Evolutionary conservation across 2,113 vertebrate genomes (phyloP).

Genomic region (Pyrgilauda ruficollis): DNA sequence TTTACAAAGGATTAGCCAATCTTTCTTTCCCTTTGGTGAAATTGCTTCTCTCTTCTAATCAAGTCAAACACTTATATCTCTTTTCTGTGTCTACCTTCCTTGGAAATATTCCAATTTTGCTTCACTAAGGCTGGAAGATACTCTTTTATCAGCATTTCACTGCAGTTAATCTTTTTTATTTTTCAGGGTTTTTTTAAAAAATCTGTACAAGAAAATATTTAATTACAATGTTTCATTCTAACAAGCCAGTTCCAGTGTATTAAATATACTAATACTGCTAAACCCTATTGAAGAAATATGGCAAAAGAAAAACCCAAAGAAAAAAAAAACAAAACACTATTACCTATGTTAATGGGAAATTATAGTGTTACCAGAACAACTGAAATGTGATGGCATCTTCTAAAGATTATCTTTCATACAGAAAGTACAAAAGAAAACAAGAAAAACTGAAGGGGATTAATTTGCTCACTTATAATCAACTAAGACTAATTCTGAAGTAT

Average conservation of each 20-base stretch:
- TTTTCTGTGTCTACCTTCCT: not conserved
- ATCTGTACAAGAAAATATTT: not conserved
- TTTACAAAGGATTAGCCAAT: not conserved
- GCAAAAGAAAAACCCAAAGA: not conserved
- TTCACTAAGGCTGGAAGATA: not conserved
- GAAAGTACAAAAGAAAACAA: not conserved
- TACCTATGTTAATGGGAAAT: not conserved
- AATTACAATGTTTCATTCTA: not conserved
- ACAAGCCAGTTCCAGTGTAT: not conserved
- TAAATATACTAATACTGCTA: not conserved
- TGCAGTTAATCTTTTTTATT: not conserved
- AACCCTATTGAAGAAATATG: not conserved
- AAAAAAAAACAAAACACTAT: not conserved
- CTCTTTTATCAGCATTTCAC: not conserved
- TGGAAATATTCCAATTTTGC: not conserved
- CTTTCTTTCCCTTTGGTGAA: not conserved
- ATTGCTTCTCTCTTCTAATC: conserved; percentile 15
- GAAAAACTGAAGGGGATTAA: not conserved
- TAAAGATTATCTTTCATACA: not conserved
- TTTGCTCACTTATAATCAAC: not conserved
- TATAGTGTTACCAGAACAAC: not conserved
- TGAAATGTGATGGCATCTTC: not conserved
- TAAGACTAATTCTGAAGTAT: not conserved
- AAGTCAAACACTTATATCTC: not conserved
- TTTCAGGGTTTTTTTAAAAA: not conserved